These are phyloP conservation scores for Aselliscus stoliczkanus DNA, from an alignment of 2,797 vertebrate genomes.

Conservation along the genomic window DNA sequence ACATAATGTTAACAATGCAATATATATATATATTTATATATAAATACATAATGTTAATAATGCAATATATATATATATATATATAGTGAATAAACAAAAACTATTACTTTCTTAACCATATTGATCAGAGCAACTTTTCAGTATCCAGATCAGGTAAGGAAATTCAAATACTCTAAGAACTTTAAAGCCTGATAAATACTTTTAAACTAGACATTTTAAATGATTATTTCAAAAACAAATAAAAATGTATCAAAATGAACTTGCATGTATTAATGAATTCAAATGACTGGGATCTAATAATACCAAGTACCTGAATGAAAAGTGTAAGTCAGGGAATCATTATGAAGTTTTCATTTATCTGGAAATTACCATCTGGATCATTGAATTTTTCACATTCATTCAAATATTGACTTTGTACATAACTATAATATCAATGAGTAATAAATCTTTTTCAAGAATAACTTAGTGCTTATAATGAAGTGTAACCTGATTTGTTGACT, in stretches of 20 bases:
- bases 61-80: background rate
- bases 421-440: background rate
- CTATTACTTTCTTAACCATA: background rate
- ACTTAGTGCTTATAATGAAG: background rate
- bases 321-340: background rate
- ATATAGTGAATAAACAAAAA: background rate
- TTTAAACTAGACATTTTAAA: conserved; percentile 8
- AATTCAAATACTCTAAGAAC: background rate
- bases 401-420: background rate
- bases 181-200: background rate
- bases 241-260: background rate
- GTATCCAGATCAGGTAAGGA: background rate
- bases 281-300: background rate
- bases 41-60: background rate
- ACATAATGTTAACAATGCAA: background rate
- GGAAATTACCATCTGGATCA: background rate
- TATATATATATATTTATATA: background rate
- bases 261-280: background rate
- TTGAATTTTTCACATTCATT: background rate
- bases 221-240: conserved; percentile 1
- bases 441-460: background rate
- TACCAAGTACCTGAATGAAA: background rate
- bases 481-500: background rate
- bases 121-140: background rate
- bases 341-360: background rate